phyloP scores from a whole-genome alignment of 2,113 vertebrate genomes.

The Vireo altiloquus region DNA sequence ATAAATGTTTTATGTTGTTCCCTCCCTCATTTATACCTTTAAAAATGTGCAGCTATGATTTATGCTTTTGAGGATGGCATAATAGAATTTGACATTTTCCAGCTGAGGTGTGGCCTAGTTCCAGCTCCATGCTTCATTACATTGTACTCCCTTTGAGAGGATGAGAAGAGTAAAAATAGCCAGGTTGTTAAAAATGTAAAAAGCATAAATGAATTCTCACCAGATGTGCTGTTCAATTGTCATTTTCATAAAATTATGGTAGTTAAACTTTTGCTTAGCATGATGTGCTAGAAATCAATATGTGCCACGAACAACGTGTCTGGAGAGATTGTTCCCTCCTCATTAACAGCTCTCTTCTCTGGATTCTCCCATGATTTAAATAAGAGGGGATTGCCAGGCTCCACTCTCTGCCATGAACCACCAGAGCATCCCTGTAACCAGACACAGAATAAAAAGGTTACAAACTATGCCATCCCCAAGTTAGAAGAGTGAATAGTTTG shows the following conservation, averaged over 20 bases:
- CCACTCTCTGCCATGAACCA: not conserved
- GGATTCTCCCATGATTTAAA: not conserved
- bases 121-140: constrained; percentile 77
- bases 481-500: not conserved
- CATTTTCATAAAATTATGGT: constrained; percentile 55
- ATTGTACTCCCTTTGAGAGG: constrained; percentile 71
- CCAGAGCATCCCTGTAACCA: not conserved
- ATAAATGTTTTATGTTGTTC: constrained; percentile 11
- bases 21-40: constrained; percentile 9
- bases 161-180: constrained; percentile 78
- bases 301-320: not conserved
- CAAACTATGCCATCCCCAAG: not conserved
- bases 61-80: constrained; percentile 73
- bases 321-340: not conserved
- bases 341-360: not conserved
- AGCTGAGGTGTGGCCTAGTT: constrained; percentile 80
- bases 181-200: constrained; percentile 73
- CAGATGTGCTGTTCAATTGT: constrained; percentile 68
- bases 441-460: no score
- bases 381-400: not conserved
- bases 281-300: not conserved
- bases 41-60: constrained; percentile 62
- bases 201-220: constrained; percentile 72
- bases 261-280: constrained; percentile 26
- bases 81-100: constrained; percentile 82